Percentiles rank a stretch among this genome's conserved stretches.
These are phyloP conservation scores for Melangyna quadrimaculata DNA, from an alignment of 2,888 invertebrate genomes.

Conservation along the genomic window DNA sequence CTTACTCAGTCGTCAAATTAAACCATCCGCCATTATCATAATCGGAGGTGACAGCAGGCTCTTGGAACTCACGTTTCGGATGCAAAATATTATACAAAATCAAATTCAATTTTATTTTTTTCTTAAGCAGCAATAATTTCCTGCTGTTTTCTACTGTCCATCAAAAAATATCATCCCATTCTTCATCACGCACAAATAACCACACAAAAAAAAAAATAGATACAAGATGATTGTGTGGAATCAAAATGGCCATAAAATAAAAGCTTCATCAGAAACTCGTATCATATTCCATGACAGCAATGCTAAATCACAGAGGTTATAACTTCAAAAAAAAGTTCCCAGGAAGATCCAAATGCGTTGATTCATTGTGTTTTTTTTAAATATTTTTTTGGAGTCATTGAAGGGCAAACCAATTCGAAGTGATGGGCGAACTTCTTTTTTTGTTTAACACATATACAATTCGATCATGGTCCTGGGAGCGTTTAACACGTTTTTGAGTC, in stretches of 20 bases:
- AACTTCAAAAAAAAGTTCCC: conserved; percentile 40
- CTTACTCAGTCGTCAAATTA: conserved; percentile 16
- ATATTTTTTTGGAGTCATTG: neutral
- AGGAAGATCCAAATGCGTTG: conserved; percentile 35
- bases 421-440: conserved; percentile 37
- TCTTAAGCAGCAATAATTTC: neutral
- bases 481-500: conserved; percentile 42
- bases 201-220: neutral
- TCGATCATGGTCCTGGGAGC: conserved; percentile 29
- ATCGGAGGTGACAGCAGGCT: conserved; percentile 44
- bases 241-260: conserved; percentile 16
- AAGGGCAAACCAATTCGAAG: conserved; percentile 28
- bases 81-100: conserved; percentile 33
- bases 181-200: conserved; percentile 18
- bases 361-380: neutral
- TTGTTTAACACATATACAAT: neutral
- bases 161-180: neutral
- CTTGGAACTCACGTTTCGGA: conserved; percentile 24
- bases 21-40: conserved; percentile 36
- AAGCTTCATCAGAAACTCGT: conserved; percentile 12
- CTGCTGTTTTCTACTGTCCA: conserved; percentile 20
- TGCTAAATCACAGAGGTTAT: conserved; percentile 1
- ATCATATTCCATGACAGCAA: conserved; percentile 42
- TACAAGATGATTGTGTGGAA: neutral
- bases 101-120: neutral